phyloP scores from a whole-genome alignment of 2,113 vertebrate genomes.

The Malaclemys terrapin region DNA sequence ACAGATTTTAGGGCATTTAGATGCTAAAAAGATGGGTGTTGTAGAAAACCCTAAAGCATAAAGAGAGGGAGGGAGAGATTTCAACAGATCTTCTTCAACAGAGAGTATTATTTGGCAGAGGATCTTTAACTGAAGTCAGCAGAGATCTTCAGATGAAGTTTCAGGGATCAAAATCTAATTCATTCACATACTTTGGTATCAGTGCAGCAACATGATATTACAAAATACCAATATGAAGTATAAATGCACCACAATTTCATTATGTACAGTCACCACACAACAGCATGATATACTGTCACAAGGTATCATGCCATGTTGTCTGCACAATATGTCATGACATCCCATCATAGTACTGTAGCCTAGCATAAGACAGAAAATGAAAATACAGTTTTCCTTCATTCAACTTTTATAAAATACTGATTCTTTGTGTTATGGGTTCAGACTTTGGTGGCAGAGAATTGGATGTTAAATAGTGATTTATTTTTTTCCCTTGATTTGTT shows the following conservation, averaged over 20 bases:
- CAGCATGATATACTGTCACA: neutral
- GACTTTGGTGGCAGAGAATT: neutral
- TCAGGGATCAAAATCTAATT: neutral
- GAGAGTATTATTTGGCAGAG: neutral
- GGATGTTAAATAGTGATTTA: neutral
- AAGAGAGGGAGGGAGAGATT: fast-evolving
- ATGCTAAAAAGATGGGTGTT: neutral
- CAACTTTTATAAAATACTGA: neutral
- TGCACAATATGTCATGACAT: neutral
- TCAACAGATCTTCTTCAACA: neutral
- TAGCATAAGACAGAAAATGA: neutral
- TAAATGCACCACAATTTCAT: neutral
- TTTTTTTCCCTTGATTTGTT: neutral
- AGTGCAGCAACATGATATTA: neutral
- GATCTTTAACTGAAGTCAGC: constrained; percentile 15
- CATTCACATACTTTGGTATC: neutral
- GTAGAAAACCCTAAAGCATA: neutral
- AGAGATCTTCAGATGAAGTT: neutral
- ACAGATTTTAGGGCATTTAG: constrained; percentile 21
- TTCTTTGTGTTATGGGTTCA: neutral
- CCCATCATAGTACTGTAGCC: neutral
- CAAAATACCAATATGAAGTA: neutral
- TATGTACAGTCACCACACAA: neutral
- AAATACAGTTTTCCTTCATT: neutral
- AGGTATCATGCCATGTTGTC: neutral